Conservation (phyloP, 2,113 vertebrate genomes). For the Xiphias gladius region DNA sequence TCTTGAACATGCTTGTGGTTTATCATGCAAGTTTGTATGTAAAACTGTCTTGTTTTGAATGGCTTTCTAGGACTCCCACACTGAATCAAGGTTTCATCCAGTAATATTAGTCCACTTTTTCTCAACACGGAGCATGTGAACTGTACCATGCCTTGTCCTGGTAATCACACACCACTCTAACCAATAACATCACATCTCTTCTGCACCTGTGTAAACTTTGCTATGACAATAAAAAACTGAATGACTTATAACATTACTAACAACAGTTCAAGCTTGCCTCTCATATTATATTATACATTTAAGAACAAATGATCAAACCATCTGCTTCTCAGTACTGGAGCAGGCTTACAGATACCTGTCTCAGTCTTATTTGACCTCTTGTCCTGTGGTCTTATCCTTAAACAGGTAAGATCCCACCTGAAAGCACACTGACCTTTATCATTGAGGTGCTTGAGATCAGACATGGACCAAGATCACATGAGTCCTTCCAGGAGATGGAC, state of each 20-base stretch:
- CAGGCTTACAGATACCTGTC: neutral
- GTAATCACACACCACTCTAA: constrained; percentile 60
- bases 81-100: constrained; percentile 56
- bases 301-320: neutral
- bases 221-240: neutral
- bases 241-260: neutral
- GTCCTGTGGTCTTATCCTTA: neutral
- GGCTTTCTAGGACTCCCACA: constrained; percentile 43
- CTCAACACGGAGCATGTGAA: constrained; percentile 67
- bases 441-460: constrained; percentile 95
- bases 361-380: constrained; percentile 17
- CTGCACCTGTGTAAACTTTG: neutral
- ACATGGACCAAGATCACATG: constrained; percentile 96
- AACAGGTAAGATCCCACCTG: constrained; percentile 96
- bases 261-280: constrained; percentile 1
- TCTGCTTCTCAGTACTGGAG: neutral
- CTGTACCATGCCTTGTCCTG: constrained; percentile 50
- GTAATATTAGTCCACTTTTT: constrained; percentile 34
- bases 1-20: neutral
- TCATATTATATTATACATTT: neutral
- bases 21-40: constrained; percentile 21
- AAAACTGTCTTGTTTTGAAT: constrained; percentile 48
- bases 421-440: constrained; percentile 93
- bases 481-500: constrained; percentile 99
- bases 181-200: constrained; percentile 1